Percentiles rank a stretch among this genome's conserved stretches.
Evolutionary conservation across 1,140 invertebrate species (phyloP).

Genomic region (Sesamia nonagrioides): DNA sequence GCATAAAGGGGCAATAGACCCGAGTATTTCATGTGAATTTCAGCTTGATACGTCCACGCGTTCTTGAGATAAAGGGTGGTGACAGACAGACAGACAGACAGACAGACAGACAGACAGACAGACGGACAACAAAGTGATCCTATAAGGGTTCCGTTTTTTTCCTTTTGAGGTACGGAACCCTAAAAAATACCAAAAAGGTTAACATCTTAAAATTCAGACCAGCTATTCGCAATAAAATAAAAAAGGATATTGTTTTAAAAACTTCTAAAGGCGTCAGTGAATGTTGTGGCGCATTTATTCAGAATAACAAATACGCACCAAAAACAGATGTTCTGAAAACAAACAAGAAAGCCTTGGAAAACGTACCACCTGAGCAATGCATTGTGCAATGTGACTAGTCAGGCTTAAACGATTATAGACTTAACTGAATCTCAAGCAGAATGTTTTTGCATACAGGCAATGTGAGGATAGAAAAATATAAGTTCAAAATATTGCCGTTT

Average conservation of each 20-base stretch:
- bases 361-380: not conserved
- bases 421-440: not conserved
- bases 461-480: no score
- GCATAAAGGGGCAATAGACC: no score
- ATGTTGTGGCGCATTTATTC: not conserved
- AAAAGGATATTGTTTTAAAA: conserved; percentile 5
- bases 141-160: no score
- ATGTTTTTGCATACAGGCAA: not conserved
- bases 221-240: not conserved
- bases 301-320: conserved; percentile 12
- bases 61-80: no score
- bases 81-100: no score
- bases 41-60: no score
- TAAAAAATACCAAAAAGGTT: no score
- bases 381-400: conserved; percentile 4
- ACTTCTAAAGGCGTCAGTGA: not conserved
- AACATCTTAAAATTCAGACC: not conserved
- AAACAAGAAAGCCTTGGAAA: conserved; percentile 19
- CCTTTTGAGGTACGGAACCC: no score
- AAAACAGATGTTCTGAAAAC: conserved; percentile 11
- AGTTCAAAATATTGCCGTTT: no score
- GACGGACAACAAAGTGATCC: no score
- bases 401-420: conserved; percentile 8
- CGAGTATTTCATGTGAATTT: no score
- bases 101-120: no score